phyloP scores from a whole-genome alignment of 2,113 vertebrate species.

The Oophaga pumilio region DNA sequence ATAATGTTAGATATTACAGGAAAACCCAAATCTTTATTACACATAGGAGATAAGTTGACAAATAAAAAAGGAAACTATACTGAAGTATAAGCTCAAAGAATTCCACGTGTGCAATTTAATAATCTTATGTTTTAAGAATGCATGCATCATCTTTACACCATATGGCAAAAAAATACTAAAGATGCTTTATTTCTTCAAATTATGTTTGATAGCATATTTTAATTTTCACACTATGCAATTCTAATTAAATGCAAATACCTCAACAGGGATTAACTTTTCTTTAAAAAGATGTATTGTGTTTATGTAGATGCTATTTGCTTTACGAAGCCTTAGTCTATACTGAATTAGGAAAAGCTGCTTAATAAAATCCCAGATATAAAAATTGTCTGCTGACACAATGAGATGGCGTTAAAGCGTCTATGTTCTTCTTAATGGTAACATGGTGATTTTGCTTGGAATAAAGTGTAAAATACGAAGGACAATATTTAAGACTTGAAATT shows the following conservation, averaged over 20 bases:
- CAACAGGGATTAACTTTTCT: conserved; percentile 56
- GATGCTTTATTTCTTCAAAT: conserved; percentile 55
- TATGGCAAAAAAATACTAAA: conserved; percentile 55
- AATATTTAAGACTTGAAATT: conserved; percentile 21
- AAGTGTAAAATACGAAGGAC: background rate
- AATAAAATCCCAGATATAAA: conserved; percentile 49
- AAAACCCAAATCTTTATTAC: background rate
- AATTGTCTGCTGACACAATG: conserved; percentile 21
- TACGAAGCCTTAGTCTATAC: conserved; percentile 47
- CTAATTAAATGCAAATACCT: conserved; percentile 58
- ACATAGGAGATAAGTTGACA: background rate
- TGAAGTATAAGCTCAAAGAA: conserved; percentile 9
- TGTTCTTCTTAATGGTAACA: conserved; percentile 36
- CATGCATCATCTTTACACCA: conserved; percentile 51
- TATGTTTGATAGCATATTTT: conserved; percentile 54
- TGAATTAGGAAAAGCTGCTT: conserved; percentile 50
- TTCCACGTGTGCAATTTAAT: conserved; percentile 24
- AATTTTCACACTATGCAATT: conserved; percentile 56
- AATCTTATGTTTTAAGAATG: conserved; percentile 38
- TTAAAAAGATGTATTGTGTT: conserved; percentile 55
- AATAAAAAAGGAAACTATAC: background rate
- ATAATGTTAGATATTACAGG: background rate
- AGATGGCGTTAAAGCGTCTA: conserved; percentile 34
- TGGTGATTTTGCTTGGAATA: conserved; percentile 21
- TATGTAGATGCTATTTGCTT: conserved; percentile 56